Percentiles rank a stretch among this genome's conserved stretches.
These are phyloP conservation scores for Kryphioiulus occultus DNA, from an alignment of 2,888 invertebrate genomes.

Conservation along the genomic window DNA sequence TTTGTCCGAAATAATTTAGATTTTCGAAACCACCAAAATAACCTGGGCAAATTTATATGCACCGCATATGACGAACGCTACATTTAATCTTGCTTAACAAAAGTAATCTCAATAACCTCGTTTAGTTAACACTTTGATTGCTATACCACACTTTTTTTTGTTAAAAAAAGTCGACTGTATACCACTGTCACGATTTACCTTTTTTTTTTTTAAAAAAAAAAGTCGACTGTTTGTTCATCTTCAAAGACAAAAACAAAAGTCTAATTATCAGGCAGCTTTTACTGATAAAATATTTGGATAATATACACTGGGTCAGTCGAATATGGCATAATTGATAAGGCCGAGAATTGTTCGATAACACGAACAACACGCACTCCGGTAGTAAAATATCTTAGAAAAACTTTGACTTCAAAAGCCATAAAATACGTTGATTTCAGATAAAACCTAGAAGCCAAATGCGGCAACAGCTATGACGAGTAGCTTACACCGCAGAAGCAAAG, in stretches of 20 bases:
- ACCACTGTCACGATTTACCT: no score
- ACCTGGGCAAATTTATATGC: not conserved
- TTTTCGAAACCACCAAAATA: no score
- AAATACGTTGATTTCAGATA: not conserved
- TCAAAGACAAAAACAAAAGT: no score
- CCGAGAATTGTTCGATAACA: not conserved
- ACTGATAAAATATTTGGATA: no score
- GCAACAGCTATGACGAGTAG: not conserved
- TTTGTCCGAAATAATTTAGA: no score
- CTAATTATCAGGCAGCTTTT: no score
- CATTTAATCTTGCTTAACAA: not conserved
- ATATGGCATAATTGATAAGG: not conserved
- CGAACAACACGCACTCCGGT: not conserved
- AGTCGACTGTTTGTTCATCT: no score
- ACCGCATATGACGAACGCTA: not conserved
- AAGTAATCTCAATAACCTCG: not conserved
- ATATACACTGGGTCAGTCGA: not conserved
- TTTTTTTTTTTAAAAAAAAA: no score
- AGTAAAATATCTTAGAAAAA: not conserved
- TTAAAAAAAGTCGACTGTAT: not conserved
- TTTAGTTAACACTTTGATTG: not conserved
- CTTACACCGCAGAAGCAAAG: not conserved
- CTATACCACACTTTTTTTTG: not conserved
- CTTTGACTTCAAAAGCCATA: not conserved
- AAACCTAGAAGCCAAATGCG: not conserved